Evolutionary conservation across 2,113 vertebrate species (phyloP).

Genomic region (Scartelaos histophorus): DNA sequence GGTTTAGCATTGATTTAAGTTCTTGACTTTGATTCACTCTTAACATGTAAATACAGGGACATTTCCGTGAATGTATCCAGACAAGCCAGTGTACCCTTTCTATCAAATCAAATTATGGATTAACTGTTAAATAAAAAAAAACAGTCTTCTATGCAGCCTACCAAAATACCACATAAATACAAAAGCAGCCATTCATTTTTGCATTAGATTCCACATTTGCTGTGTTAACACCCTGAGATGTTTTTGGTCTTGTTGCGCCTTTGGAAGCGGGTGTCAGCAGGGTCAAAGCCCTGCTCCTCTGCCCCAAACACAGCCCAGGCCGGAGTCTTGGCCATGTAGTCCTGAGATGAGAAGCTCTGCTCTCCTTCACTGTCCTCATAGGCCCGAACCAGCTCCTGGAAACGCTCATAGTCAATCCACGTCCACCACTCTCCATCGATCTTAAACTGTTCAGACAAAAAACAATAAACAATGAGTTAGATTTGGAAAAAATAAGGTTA

Average conservation of each 20-base stretch:
- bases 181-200: not conserved
- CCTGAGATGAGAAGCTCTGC: constrained; percentile 79
- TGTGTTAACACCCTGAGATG: constrained; percentile 80
- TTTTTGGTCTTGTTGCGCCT: constrained; percentile 85
- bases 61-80: not conserved
- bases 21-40: not conserved
- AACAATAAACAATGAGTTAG: not conserved
- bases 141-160: not conserved
- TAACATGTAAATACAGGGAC: not conserved
- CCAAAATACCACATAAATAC: not conserved
- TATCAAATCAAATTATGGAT: not conserved
- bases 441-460: constrained; percentile 82
- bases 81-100: not conserved
- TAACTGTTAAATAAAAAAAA: not conserved
- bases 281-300: constrained; percentile 87
- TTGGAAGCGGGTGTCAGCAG: constrained; percentile 83
- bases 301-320: constrained; percentile 89
- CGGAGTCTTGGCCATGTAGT: constrained; percentile 87
- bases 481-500: not conserved
- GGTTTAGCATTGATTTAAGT: not conserved
- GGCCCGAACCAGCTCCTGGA: constrained; percentile 82
- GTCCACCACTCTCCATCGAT: constrained; percentile 86
- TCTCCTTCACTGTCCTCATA: constrained; percentile 71
- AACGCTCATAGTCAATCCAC: constrained; percentile 90
- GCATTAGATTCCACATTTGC: not conserved